Conservation (phyloP, 2,113 vertebrate species). For the Clarias magur region DNA sequence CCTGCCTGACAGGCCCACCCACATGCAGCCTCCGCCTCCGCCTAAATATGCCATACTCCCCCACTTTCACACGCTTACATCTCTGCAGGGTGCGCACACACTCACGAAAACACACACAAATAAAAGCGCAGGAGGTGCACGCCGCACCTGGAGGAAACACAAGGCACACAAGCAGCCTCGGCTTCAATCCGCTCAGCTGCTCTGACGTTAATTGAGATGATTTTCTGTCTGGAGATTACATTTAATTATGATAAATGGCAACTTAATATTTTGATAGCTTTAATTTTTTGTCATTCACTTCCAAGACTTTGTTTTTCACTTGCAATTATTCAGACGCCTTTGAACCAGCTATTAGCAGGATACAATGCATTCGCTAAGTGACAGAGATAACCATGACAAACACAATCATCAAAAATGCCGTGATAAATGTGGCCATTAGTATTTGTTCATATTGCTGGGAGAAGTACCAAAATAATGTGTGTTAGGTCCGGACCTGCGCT, state of each 20-base stretch:
- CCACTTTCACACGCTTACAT: constrained; percentile 2
- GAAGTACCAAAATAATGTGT: neutral
- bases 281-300: neutral
- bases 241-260: constrained; percentile 17
- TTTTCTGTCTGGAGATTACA: neutral
- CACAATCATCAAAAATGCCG: constrained; percentile 5
- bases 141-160: constrained; percentile 14
- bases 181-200: constrained; percentile 4
- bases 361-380: neutral
- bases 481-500: neutral
- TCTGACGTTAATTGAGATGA: constrained; percentile 3
- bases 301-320: neutral
- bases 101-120: constrained; percentile 8
- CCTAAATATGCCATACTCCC: constrained; percentile 14
- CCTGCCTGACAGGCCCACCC: constrained; percentile 39
- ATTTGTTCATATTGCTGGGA: neutral
- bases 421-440: neutral
- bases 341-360: constrained; percentile 10
- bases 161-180: neutral
- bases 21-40: constrained; percentile 1
- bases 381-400: neutral
- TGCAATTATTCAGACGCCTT: neutral
- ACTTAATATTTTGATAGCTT: constrained; percentile 7
- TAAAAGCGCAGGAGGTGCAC: constrained; percentile 20
- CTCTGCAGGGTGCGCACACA: constrained; percentile 1